Evolutionary conservation across 2,113 vertebrate genomes (phyloP), one percentile per base, ranked within the genome.

Genomic region (Phocoena sinus): DNA sequence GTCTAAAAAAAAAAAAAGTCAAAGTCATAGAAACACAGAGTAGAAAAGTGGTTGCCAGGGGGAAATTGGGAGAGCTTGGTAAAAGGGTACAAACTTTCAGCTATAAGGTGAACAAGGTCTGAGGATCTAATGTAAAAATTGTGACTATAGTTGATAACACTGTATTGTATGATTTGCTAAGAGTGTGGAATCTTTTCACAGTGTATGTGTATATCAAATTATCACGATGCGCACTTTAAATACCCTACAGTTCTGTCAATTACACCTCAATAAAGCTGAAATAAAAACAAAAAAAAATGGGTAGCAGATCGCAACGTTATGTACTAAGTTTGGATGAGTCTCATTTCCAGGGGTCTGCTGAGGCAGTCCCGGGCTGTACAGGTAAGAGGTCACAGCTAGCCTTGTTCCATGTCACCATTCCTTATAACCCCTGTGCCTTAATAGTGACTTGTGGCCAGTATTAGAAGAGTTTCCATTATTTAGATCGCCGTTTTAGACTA

Each of bases 401-500:
- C 36, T 83, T 87, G 41, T 5, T 93, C 53, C 50, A 23, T 44
- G 50, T 93, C 56, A 70, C 36, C 44, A 77, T 82, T 17, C 33
- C 28, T 94, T 6, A 60, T 31, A 33, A 36, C 62, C 21, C 58
- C 10, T 79, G 44, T 71, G 68, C 23, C 36, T 70, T 82, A n/a
- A 56, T 63, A 58, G 31, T 44, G 50, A 71, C 60, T 76, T 33
- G 1, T 56, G 12, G 31, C 47, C 11, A 44, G 13, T 33, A 79
- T 60, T 21, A 60, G 23, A 83, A 88, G 58, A 62, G 8, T 79
- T 91, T 53, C 53, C 6, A 8, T 50, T 71, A 56, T 58, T 92
- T 70, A 74, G 6, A 71, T 82, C 25, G 86, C 50, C 36, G n/a
- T 17, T 85, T 60, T 36, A 93, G 80, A 97, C 95, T 90, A 97